Evolutionary conservation across 2,888 invertebrate species (phyloP).

Genomic region (Boloria selene): DNA sequence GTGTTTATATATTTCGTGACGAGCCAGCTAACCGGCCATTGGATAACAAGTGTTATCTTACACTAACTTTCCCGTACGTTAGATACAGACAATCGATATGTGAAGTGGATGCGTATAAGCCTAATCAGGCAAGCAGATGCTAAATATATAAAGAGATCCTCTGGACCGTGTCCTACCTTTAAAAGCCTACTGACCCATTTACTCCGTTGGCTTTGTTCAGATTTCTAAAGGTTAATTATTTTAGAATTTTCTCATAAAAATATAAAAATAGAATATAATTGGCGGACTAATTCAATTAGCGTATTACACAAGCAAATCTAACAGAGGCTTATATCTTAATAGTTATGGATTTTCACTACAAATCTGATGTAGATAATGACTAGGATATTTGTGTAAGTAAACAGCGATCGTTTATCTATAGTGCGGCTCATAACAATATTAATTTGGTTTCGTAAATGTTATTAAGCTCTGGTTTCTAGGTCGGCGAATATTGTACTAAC

Average conservation of each 20-base stretch:
- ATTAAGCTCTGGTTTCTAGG: constrained; percentile 18
- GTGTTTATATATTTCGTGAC: constrained; percentile 31
- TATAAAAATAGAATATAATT: not conserved
- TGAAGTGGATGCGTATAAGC: constrained; percentile 57
- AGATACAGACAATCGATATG: constrained; percentile 74
- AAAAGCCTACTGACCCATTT: constrained; percentile 42
- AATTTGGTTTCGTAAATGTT: constrained; percentile 12
- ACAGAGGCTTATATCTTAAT: not conserved
- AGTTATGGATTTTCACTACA: not conserved
- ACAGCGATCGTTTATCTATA: constrained; percentile 6
- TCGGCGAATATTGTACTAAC: constrained; percentile 4
- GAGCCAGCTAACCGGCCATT: constrained; percentile 60
- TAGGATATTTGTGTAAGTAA: not conserved
- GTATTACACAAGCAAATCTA: not conserved
- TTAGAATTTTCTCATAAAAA: constrained; percentile 11
- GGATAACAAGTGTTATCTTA: constrained; percentile 68
- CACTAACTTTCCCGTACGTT: constrained; percentile 62
- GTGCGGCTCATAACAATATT: constrained; percentile 2
- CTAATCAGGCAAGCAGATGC: constrained; percentile 60
- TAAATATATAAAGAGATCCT: constrained; percentile 43
- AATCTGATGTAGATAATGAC: not conserved
- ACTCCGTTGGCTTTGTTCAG: constrained; percentile 19
- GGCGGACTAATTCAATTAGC: not conserved
- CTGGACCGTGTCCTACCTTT: constrained; percentile 40
- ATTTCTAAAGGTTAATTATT: constrained; percentile 20